A percentile compares a stretch with the other conserved stretches of the same genome.
These are phyloP conservation scores for Labia minor DNA, from an alignment of 2,888 invertebrate species.

Conservation along the genomic window DNA sequence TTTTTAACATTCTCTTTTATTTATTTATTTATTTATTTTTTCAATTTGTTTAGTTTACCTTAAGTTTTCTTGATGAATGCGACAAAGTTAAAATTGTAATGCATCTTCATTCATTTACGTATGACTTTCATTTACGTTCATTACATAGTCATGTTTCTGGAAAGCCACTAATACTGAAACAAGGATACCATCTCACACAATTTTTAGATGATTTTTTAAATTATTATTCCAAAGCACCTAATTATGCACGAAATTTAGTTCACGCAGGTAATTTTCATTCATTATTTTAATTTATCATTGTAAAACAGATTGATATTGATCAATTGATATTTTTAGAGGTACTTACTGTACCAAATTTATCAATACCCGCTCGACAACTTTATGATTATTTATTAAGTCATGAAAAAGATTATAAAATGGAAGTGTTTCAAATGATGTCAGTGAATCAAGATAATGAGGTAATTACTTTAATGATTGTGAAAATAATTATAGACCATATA, in stretches of 20 bases:
- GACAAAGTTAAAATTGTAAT: constrained; percentile 59
- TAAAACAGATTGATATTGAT: background rate
- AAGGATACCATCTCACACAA: constrained; percentile 57
- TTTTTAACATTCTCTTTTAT: too few species aligned
- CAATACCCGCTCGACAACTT: constrained; percentile 51
- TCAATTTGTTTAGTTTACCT: constrained; percentile 42
- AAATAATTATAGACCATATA: too few species aligned
- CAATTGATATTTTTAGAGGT: constrained; percentile 38
- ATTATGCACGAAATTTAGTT: constrained; percentile 61
- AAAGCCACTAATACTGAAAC: constrained; percentile 40
- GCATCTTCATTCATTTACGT: constrained; percentile 66
- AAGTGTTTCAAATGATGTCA: constrained; percentile 50
- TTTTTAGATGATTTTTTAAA: constrained; percentile 66
- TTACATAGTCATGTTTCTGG: constrained; percentile 54
- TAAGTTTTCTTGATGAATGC: constrained; percentile 53
- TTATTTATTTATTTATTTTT: background rate
- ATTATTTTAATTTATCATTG: too few species aligned
- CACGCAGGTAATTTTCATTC: constrained; percentile 47
- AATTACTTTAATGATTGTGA: too few species aligned
- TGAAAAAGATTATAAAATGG: constrained; percentile 55
- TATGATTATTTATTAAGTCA: constrained; percentile 59
- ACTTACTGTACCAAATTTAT: constrained; percentile 46
- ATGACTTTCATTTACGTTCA: constrained; percentile 61
- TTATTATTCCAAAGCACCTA: constrained; percentile 65
- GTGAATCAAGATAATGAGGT: constrained; percentile 29